phyloP scores from a whole-genome alignment of 2,113 vertebrate species.

The Brienomyrus longianalis region DNA sequence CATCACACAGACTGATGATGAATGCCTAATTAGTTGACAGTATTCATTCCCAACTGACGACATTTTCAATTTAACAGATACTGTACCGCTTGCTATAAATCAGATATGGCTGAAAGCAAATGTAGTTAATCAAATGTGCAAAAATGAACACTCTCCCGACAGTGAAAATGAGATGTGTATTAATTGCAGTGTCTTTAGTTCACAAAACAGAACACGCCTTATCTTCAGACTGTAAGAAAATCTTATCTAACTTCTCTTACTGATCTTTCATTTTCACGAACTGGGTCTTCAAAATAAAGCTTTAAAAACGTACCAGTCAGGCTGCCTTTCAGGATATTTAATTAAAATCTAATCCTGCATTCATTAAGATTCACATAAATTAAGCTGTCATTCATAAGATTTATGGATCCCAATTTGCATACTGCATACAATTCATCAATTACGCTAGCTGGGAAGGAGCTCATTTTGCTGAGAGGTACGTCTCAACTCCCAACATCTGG shows the following conservation, averaged over 20 bases:
- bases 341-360: slow-evolving; percentile 99
- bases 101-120: slow-evolving; percentile 67
- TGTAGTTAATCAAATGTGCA: slow-evolving; percentile 82
- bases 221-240: slow-evolving; percentile 81
- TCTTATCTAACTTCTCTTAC: slow-evolving; percentile 76
- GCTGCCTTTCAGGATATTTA: slow-evolving; percentile 99
- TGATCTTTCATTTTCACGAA: slow-evolving; percentile 89
- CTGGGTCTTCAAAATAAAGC: slow-evolving; percentile 98
- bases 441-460: slow-evolving; percentile 99
- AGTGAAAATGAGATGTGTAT: slow-evolving; percentile 72
- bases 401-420: slow-evolving; percentile 99
- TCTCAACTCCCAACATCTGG: slow-evolving; percentile 97
- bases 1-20: slow-evolving; percentile 63
- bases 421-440: slow-evolving; percentile 99
- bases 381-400: slow-evolving; percentile 99
- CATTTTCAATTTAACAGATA: slow-evolving; percentile 77
- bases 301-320: slow-evolving; percentile 99
- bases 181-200: slow-evolving; percentile 76
- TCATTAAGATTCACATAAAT: slow-evolving; percentile 99
- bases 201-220: slow-evolving; percentile 79
- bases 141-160: slow-evolving; percentile 79
- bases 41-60: slow-evolving; percentile 68
- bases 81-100: slow-evolving; percentile 67
- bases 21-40: slow-evolving; percentile 77
- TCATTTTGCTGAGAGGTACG: slow-evolving; percentile 99